These are phyloP conservation scores for Clistopyga incitator DNA, from an alignment of 2,888 invertebrate genomes.

Conservation along the genomic window DNA sequence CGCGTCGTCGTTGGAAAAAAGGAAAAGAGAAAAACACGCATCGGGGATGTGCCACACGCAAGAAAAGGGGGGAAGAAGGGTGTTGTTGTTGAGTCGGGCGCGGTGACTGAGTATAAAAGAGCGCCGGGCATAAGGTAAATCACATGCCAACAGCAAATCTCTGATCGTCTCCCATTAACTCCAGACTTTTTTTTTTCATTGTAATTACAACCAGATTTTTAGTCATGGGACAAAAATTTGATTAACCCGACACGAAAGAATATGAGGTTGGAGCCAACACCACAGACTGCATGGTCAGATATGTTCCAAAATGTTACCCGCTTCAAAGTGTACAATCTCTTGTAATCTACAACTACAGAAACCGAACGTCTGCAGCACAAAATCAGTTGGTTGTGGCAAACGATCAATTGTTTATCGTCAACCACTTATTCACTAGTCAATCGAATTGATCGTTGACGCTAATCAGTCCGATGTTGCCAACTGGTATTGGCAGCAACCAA, in stretches of 20 bases:
- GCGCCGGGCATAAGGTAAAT: not conserved
- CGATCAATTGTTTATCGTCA: too few species aligned
- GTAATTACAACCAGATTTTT: not conserved
- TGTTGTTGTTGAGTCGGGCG: not conserved
- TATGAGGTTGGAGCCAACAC: too few species aligned
- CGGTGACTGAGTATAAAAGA: not conserved
- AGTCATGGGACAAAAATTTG: not conserved
- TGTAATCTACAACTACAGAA: too few species aligned
- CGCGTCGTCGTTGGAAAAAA: conserved; percentile 35
- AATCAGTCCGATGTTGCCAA: too few species aligned
- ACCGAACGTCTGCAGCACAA: too few species aligned
- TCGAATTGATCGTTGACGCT: too few species aligned
- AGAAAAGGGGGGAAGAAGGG: conserved; percentile 1
- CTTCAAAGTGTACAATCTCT: too few species aligned
- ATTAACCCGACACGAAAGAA: not conserved
- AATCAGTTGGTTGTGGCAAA: too few species aligned
- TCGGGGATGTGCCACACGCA: not conserved
- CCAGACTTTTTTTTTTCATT: not conserved
- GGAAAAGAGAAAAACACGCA: conserved; percentile 8
- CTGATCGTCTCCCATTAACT: not conserved
- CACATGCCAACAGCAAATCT: conserved; percentile 7
- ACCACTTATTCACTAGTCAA: too few species aligned
- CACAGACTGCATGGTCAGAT: too few species aligned
- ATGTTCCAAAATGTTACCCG: too few species aligned
- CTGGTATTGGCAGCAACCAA: too few species aligned